Conservation (phyloP, 2,888 invertebrate species). For the Andrena camellia region DNA sequence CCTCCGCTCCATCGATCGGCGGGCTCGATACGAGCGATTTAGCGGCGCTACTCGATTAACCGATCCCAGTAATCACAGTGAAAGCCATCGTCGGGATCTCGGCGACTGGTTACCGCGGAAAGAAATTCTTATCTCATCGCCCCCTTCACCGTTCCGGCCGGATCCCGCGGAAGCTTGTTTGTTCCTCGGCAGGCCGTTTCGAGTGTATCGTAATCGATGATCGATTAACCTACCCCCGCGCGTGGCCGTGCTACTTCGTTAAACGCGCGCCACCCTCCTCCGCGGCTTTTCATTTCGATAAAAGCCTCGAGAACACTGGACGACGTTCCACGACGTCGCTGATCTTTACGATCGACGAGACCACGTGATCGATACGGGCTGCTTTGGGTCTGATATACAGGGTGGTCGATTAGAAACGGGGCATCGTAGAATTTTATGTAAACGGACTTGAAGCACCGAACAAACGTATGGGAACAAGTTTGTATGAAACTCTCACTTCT, state of each 20-base stretch:
- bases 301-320: slow-evolving; percentile 26
- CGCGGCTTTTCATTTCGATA: slow-evolving; percentile 54
- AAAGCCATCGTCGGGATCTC: slow-evolving; percentile 61
- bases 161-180: slow-evolving; percentile 52
- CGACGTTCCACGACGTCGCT: background rate
- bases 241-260: slow-evolving; percentile 32
- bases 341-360: slow-evolving; percentile 29
- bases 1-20: slow-evolving; percentile 42
- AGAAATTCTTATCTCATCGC: slow-evolving; percentile 61
- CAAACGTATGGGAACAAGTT: too few species aligned
- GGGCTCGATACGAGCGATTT: slow-evolving; percentile 60
- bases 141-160: background rate
- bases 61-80: slow-evolving; percentile 63
- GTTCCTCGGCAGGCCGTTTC: slow-evolving; percentile 45
- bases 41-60: slow-evolving; percentile 58
- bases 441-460: too few species aligned
- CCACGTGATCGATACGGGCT: slow-evolving; percentile 14
- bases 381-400: background rate
- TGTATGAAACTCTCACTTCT: too few species aligned
- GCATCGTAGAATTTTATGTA: too few species aligned
- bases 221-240: slow-evolving; percentile 59
- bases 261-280: slow-evolving; percentile 12
- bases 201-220: slow-evolving; percentile 53
- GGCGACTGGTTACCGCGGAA: slow-evolving; percentile 38
- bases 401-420: background rate